phyloP scores from a whole-genome alignment of 1,140 invertebrate species.

The Geopemphigus sp. region DNA sequence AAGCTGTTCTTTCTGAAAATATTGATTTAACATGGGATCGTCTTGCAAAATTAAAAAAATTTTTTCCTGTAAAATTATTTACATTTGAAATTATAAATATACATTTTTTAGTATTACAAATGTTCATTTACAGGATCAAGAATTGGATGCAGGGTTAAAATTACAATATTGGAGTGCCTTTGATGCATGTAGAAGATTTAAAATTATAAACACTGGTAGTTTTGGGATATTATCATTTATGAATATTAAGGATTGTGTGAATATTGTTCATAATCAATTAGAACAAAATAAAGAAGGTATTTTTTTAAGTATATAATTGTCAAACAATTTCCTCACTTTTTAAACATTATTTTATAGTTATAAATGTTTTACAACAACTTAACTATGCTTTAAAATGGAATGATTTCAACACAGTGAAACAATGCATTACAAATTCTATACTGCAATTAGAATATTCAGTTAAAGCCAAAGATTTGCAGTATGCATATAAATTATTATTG shows the following conservation, averaged over 20 bases:
- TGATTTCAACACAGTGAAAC: conserved; percentile 20
- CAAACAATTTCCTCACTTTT: not conserved
- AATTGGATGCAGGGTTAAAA: conserved; percentile 43
- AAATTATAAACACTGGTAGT: conserved; percentile 59
- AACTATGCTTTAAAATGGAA: conserved; percentile 49
- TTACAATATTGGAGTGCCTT: conserved; percentile 62
- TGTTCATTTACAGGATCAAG: conserved; percentile 22
- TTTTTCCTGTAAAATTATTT: conserved; percentile 29
- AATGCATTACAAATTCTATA: conserved; percentile 14
- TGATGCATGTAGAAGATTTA: conserved; percentile 59
- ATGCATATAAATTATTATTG: conserved; percentile 41
- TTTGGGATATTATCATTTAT: conserved; percentile 67
- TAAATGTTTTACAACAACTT: conserved; percentile 50
- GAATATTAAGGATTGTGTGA: conserved; percentile 69
- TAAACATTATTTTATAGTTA: conserved; percentile 3
- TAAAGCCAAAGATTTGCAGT: conserved; percentile 42
- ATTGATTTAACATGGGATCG: conserved; percentile 59
- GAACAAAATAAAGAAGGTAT: conserved; percentile 64
- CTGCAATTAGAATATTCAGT: conserved; percentile 28
- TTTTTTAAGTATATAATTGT: not conserved
- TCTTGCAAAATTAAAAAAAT: conserved; percentile 52
- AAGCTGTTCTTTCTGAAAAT: conserved; percentile 65
- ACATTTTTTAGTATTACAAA: not conserved
- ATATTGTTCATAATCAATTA: conserved; percentile 62
- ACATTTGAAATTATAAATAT: not conserved